Percentiles rank a stretch among this genome's conserved stretches.
These are phyloP conservation scores for Apostichopus californicus DNA, from an alignment of 35 echinoderm and acorn worm species.

Conservation along the genomic window DNA sequence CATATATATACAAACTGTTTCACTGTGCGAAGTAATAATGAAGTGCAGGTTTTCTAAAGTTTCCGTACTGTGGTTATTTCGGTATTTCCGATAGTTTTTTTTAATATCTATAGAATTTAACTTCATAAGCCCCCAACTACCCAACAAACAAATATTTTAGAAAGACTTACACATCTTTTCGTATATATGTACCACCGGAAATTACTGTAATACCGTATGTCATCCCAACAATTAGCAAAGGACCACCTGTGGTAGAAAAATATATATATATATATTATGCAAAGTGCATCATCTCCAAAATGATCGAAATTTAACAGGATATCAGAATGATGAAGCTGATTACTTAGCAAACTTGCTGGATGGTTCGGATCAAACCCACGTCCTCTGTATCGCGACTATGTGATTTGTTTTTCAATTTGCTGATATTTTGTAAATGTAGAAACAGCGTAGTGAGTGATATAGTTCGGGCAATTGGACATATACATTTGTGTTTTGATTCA, in stretches of 20 bases:
- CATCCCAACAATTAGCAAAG: background rate
- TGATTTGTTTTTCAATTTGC: no score
- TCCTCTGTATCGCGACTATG: no score
- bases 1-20: background rate
- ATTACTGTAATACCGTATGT: background rate
- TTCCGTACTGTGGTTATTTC: background rate
- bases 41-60: background rate
- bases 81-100: background rate
- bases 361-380: no score
- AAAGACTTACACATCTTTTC: slow-evolving; percentile 14
- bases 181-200: background rate
- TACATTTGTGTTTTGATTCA: no score
- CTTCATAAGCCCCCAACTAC: no score
- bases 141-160: no score
- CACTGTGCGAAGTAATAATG: background rate
- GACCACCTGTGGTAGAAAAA: background rate
- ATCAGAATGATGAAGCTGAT: no score
- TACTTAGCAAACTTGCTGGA: no score
- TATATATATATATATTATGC: background rate
- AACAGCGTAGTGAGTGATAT: no score
- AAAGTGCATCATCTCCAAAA: background rate
- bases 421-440: no score
- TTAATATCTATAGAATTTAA: background rate
- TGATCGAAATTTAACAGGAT: no score
- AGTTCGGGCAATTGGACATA: no score